Evolutionary conservation across 2,113 vertebrate genomes (phyloP).

Genomic region (Setophaga petechia): DNA sequence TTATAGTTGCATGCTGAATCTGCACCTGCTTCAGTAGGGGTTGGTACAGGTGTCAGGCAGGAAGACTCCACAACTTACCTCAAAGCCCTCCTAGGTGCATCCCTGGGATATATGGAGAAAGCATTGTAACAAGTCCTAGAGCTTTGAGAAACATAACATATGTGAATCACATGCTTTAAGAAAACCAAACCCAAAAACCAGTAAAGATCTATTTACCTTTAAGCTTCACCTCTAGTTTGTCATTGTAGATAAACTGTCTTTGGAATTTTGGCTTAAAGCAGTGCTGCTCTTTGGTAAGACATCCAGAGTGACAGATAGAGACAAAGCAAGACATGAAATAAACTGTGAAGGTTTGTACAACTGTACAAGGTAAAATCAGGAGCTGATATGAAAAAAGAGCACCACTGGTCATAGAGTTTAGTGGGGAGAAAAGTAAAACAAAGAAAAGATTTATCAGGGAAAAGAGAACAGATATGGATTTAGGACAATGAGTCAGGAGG

Average conservation of each 20-base stretch:
- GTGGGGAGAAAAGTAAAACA: neutral
- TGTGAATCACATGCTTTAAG: rapidly evolving
- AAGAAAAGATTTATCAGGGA: neutral
- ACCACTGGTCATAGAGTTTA: neutral
- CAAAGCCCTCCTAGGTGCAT: neutral
- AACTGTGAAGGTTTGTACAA: neutral
- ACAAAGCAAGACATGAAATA: neutral
- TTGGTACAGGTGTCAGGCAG: neutral
- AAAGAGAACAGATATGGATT: neutral
- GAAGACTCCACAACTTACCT: neutral
- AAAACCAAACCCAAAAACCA: neutral
- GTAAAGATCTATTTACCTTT: neutral
- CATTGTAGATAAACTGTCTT: neutral
- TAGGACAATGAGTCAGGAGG: neutral
- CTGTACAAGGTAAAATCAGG: neutral
- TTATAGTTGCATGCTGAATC: neutral
- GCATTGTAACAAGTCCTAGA: neutral
- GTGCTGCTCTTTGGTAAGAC: neutral
- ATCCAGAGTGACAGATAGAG: neutral
- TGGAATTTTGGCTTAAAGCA: neutral
- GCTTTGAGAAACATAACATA: neutral
- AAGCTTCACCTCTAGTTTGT: neutral
- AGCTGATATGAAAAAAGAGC: neutral
- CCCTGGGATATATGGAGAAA: neutral
- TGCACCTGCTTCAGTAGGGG: neutral